phyloP scores from a whole-genome alignment of 2,888 invertebrate genomes.

The Andrena hattorfiana region DNA sequence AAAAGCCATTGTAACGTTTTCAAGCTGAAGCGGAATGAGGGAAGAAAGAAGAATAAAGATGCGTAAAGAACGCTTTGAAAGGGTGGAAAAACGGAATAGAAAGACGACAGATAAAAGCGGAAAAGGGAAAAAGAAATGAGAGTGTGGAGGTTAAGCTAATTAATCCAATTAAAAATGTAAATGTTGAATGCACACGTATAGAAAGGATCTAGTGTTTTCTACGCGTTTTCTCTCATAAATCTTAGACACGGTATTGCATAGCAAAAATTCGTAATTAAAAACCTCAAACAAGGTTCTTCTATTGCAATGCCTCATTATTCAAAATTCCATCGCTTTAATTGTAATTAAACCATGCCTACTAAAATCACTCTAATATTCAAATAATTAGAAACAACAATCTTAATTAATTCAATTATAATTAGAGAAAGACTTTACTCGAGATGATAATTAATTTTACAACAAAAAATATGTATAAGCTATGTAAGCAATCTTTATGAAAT shows the following conservation, averaged over 20 bases:
- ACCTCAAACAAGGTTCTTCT: no score
- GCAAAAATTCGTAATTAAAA: slow-evolving; percentile 8
- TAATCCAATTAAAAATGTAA: slow-evolving; percentile 54
- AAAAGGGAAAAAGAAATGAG: background rate
- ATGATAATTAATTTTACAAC: no score
- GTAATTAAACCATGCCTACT: no score
- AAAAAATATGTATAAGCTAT: no score
- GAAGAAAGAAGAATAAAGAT: slow-evolving; percentile 41
- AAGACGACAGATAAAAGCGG: slow-evolving; percentile 28
- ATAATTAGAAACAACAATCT: no score
- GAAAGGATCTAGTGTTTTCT: background rate
- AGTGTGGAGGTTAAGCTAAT: slow-evolving; percentile 28
- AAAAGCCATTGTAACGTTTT: slow-evolving; percentile 40
- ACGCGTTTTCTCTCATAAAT: slow-evolving; percentile 1
- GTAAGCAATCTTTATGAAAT: no score
- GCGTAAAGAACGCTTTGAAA: slow-evolving; percentile 38
- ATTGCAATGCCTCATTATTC: no score
- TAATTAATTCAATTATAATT: no score
- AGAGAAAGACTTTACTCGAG: no score
- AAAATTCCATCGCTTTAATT: no score
- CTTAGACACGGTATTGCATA: background rate
- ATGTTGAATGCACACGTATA: slow-evolving; percentile 27
- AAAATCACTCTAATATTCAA: no score
- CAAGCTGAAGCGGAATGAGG: slow-evolving; percentile 7
- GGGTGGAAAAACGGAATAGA: slow-evolving; percentile 21